Evolutionary conservation across 2,113 vertebrate species (phyloP).

Genomic region (Oreamnos americanus): DNA sequence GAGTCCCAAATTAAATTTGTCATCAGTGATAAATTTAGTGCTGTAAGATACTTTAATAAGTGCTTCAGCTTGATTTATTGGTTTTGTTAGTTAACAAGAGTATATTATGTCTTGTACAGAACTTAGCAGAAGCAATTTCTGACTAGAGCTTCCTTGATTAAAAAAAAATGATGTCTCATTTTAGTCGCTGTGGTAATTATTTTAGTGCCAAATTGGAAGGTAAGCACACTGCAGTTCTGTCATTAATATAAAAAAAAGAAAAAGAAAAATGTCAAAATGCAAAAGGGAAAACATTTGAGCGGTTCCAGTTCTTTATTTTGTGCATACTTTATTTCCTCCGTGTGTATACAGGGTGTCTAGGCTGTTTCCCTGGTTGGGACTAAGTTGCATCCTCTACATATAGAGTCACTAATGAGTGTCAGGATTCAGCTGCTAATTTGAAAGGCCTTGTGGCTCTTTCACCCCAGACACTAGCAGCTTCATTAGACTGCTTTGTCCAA

Average conservation of each 20-base stretch:
- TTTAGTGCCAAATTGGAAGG: slow-evolving; percentile 58
- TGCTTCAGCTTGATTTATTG: slow-evolving; percentile 72
- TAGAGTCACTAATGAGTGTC: slow-evolving; percentile 35
- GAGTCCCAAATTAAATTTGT: slow-evolving; percentile 72
- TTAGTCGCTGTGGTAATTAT: slow-evolving; percentile 47
- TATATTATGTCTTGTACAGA: slow-evolving; percentile 59
- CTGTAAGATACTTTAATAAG: slow-evolving; percentile 65
- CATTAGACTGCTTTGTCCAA: slow-evolving; percentile 62
- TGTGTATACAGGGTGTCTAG: neutral
- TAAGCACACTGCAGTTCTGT: slow-evolving; percentile 54
- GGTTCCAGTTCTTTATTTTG: neutral
- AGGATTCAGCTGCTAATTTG: slow-evolving; percentile 32
- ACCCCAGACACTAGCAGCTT: slow-evolving; percentile 57
- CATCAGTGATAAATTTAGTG: slow-evolving; percentile 73
- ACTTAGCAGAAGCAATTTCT: slow-evolving; percentile 67
- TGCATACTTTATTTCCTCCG: slow-evolving; percentile 30
- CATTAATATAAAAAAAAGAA: slow-evolving; percentile 23
- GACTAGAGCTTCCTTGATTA: slow-evolving; percentile 59
- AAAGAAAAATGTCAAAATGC: slow-evolving; percentile 29
- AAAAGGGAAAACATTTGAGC: neutral
- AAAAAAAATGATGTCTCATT: slow-evolving; percentile 57
- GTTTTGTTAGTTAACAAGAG: slow-evolving; percentile 68
- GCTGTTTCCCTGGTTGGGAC: slow-evolving; percentile 47
- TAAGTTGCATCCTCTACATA: slow-evolving; percentile 30
- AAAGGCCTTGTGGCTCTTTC: slow-evolving; percentile 64